Evolutionary conservation across 2,797 vertebrate genomes (phyloP), one percentile per base, ranked within the genome.

Genomic region (Phataginus tricuspis): DNA sequence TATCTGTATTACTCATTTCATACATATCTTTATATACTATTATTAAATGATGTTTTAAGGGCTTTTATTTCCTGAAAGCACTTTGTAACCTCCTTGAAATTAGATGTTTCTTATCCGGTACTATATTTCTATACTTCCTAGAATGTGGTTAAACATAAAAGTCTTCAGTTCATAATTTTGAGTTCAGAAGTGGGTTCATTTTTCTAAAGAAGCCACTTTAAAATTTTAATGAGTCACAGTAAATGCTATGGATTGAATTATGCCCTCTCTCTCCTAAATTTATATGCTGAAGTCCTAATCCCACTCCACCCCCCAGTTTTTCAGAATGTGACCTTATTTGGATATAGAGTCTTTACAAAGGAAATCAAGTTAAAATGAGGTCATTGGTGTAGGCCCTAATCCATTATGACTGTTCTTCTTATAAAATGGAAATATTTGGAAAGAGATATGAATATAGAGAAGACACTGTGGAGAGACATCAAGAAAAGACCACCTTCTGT

Each of bases 181-280:
- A 72, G 12, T 84, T 71, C 55, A 68, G 23, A 77, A 31, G 12
- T 34, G 14, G 10, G 10, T 74, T 2, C 0, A n/a, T 64, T 55
- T 61, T 83, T 79, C 13, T 29, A n/a, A 86, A 16, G 14, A 83
- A 79, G 5, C 71, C 7, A 55, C 13, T 57, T 85, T 14, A 86
- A 86, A 92, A 37, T 92, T 75, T 57, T 53, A 82, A 51, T 80
- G 49, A 79, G 6, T 89, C 39, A 39, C 15, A 78, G 14, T 68
- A 75, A 51, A 4, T 55, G 16, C 53, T 77, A 37, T 15, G 4
- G 2, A 0, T 57, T 79, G 27, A 75, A 85, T 37, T 88, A 7
- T 63, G 5, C 10, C 39, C 9, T 34, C 37, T 37, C 29, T 9
- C 1, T n/a, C 11, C 9, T 6, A 29, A 31, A 87, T 45, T n/a